Evolutionary conservation across 2,797 vertebrate genomes (phyloP).

Genomic region (Xenops minutus): DNA sequence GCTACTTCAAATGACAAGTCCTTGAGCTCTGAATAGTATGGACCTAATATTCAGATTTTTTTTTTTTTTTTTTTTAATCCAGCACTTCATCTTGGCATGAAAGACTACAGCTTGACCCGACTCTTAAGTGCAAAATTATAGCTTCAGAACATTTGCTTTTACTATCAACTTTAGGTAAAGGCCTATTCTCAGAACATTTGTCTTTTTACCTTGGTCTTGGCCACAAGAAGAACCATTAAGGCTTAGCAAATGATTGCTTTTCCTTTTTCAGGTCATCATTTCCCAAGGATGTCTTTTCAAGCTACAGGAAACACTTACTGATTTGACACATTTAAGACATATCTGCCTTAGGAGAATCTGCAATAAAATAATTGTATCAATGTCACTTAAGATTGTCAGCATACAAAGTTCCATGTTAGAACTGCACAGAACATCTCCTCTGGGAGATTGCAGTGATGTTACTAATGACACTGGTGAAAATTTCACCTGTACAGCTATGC

Average conservation of each 20-base stretch:
- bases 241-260: not conserved
- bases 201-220: slow-evolving; percentile 12
- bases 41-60: slow-evolving; percentile 32
- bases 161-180: not conserved
- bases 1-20: slow-evolving; percentile 62
- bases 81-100: not conserved
- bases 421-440: not conserved
- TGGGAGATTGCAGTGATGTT: not conserved
- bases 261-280: not conserved
- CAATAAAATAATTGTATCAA: not conserved
- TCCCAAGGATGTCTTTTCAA: not conserved
- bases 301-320: not conserved
- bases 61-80: not conserved
- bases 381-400: not conserved
- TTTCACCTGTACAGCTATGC: not conserved
- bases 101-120: not conserved
- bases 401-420: not conserved
- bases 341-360: not conserved
- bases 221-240: not conserved
- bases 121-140: slow-evolving; percentile 1
- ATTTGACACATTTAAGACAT: not conserved
- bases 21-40: slow-evolving; percentile 16
- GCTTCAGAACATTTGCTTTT: slow-evolving; percentile 36
- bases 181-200: not conserved
- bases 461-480: not conserved